A percentile compares a stretch with the other conserved stretches of the same genome.
Conservation (phyloP, 1,140 invertebrate genomes). For the Micrasema minimum region DNA sequence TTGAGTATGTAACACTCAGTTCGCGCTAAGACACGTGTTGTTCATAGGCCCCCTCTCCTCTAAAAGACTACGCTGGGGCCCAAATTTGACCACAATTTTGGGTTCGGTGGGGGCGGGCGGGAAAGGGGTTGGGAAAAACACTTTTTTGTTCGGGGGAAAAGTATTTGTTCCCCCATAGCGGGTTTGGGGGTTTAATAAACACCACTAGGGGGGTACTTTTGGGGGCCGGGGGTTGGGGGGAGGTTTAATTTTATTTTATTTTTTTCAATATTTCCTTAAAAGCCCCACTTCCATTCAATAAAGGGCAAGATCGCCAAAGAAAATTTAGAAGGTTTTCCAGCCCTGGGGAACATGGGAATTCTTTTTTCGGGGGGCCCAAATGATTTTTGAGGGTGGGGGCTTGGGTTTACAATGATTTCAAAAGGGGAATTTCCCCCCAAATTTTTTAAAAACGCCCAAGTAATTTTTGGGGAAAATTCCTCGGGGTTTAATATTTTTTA, state of each 20-base stretch:
- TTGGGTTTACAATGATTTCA: too few species aligned
- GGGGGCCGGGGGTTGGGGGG: not conserved
- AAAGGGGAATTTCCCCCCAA: too few species aligned
- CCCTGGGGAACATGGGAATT: not conserved
- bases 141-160: constrained; percentile 61
- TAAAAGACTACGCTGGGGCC: constrained; percentile 24
- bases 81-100: constrained; percentile 56
- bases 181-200: constrained; percentile 25
- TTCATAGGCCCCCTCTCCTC: too few species aligned
- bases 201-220: constrained; percentile 12
- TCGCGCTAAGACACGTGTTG: constrained; percentile 20
- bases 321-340: constrained; percentile 28
- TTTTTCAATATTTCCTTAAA: not conserved
- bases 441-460: too few species aligned
- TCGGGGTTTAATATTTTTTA: too few species aligned
- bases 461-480: too few species aligned
- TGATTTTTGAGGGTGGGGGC: too few species aligned
- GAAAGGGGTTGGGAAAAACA: constrained; percentile 69
- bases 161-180: too few species aligned
- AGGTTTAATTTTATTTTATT: constrained; percentile 2
- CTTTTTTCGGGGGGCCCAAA: not conserved
- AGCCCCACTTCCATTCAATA: constrained; percentile 2
- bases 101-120: constrained; percentile 55
- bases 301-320: constrained; percentile 8
- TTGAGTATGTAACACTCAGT: not conserved